phyloP scores from a whole-genome alignment of 2,113 vertebrate species.

The Sorex fumeus region DNA sequence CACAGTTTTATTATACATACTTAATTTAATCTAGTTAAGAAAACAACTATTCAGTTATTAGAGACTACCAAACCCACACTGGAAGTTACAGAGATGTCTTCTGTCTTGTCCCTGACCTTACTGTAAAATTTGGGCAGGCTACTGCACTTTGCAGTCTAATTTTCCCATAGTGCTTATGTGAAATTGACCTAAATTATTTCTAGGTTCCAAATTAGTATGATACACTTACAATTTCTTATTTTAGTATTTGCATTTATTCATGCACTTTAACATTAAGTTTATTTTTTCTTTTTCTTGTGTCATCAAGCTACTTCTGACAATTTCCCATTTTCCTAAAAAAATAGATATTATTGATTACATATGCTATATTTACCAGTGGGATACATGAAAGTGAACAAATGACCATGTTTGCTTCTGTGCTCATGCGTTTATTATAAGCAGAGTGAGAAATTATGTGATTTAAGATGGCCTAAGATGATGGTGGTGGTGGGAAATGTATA shows the following conservation, averaged over 20 bases:
- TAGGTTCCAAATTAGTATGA: not conserved
- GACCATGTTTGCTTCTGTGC: not conserved
- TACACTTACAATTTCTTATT: conserved; percentile 21
- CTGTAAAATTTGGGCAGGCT: not conserved
- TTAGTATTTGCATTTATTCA: conserved; percentile 7
- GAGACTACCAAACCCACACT: not conserved
- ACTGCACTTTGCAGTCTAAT: not conserved
- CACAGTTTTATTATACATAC: not conserved
- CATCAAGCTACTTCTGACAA: not conserved
- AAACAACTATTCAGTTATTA: conserved; percentile 27
- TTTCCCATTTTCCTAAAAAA: not conserved
- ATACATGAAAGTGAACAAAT: not conserved
- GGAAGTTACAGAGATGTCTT: not conserved
- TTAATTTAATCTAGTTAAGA: not conserved
- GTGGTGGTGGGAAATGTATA: too few species aligned
- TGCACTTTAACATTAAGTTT: not conserved
- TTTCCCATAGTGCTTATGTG: not conserved
- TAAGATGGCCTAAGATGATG: too few species aligned
- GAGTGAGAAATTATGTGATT: not conserved
- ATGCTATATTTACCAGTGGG: not conserved
- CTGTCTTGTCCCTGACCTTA: not conserved
- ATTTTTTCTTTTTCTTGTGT: not conserved
- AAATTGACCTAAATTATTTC: conserved; percentile 7
- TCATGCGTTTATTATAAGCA: not conserved
- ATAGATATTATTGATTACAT: not conserved